Evolutionary conservation across 1,140 invertebrate genomes (phyloP), one percentile per base, ranked within the genome.

Genomic region (Zaprionus inermis): DNA sequence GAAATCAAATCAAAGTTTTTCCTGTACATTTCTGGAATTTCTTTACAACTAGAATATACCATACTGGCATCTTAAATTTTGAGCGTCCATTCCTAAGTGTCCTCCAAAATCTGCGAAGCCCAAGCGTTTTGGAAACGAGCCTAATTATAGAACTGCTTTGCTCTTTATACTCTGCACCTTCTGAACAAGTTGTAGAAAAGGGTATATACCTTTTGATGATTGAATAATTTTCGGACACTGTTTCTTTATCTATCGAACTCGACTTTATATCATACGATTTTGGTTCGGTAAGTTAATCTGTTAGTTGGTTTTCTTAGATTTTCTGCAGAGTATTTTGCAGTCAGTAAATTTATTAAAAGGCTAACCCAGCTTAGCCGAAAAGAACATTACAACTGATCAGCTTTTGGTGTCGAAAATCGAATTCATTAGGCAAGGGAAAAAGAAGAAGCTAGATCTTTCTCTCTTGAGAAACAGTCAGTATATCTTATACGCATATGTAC

Each of bases 91-190:
- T 22, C 20, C 52, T 22, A 22, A 16, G 41, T 65, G 36, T 44
- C 52, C 44, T 44, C 38, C 10, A 30, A 12, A 56, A 12, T 49
- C 12, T 34, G 14, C 52, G 14, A 49, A 28, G 38, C 36, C 52
- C 41, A 63, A 63, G 51, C 38, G 38, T 83, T 70, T 74, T 85
- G 81, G 74, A 84, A 51, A 34, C 49, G 56, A 58, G 52, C 74
- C 71, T 81, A 74, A 78, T 71, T 80, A 56, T 80, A 83, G 77
- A 61, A 46, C 41, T 49, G 34, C 34, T 60, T 76, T 70, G 60
- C 78, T 81, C 81, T 75, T 67, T 9, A 16, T 44, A 44, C 38
- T 16, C n/a, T 44, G 38, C 38, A 18, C 3, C 6, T 44, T 44
- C 9, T 7, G 6, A 18, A 16, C n/a, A 41, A 44, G 2, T 44